Conservation (phyloP, 2,888 invertebrate species). For the Melanchra persicariae region DNA sequence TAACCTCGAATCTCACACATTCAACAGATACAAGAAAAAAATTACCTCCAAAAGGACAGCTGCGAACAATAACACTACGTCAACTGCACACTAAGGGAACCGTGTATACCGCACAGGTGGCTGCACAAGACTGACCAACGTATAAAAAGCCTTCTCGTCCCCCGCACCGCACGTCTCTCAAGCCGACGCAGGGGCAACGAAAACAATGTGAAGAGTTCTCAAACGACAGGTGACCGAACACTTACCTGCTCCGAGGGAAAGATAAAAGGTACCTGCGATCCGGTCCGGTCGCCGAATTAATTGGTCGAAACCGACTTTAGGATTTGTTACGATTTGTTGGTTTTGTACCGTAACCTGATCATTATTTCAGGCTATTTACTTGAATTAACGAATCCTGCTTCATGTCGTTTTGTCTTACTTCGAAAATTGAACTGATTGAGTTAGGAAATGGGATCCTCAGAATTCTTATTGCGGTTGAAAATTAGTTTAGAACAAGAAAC, state of each 20-base stretch:
- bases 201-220: slow-evolving; percentile 73
- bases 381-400: slow-evolving; percentile 46
- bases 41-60: slow-evolving; percentile 76
- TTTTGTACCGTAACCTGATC: slow-evolving; percentile 71
- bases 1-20: slow-evolving; percentile 64
- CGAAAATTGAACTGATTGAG: slow-evolving; percentile 9
- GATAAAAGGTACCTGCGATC: slow-evolving; percentile 83
- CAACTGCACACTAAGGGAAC: slow-evolving; percentile 77
- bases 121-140: slow-evolving; percentile 81
- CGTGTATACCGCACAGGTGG: slow-evolving; percentile 86
- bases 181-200: slow-evolving; percentile 77
- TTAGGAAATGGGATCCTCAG: not conserved
- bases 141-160: slow-evolving; percentile 72
- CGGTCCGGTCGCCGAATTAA: slow-evolving; percentile 81
- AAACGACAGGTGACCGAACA: slow-evolving; percentile 83
- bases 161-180: slow-evolving; percentile 67
- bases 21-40: slow-evolving; percentile 64
- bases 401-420: slow-evolving; percentile 28
- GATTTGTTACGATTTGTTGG: slow-evolving; percentile 70
- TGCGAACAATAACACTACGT: slow-evolving; percentile 80
- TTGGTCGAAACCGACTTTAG: slow-evolving; percentile 79
- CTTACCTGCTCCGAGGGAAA: slow-evolving; percentile 84
- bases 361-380: slow-evolving; percentile 62
- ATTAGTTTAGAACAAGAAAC: slow-evolving; percentile 40
- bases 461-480: slow-evolving; percentile 7